Base-by-base conservation (phyloP, 2,797 vertebrate species). In the Darevskia nairensis region DNA sequence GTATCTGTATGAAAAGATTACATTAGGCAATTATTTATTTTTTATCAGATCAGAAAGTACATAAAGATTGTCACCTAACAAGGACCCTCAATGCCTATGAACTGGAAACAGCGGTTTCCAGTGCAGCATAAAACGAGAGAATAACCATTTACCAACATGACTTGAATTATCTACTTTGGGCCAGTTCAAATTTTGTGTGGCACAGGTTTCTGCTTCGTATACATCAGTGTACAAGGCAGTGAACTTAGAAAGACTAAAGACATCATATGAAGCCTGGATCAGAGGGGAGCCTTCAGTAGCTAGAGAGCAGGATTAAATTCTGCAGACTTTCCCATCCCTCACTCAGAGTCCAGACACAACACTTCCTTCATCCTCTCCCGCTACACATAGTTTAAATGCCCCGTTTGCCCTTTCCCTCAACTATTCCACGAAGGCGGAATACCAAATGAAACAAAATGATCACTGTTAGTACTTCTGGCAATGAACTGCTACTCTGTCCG, bases 1-100 rank as follows among this genome's bases (percentile, higher is more conserved):
- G 89, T 95, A 96, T 95, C 99, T 99, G 93, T 95, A 96, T 95
- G 84, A 94, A 89, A 95, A 75, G 21, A 93, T 55, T 6, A 82
- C 90, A 91, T 6, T 89, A 91, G 23, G 87, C 15, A 61, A 32
- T 44, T 44, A 44, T 87, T 41, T 41, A 55, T 13, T 19, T 64
- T 89, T 88, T 76, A 8, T 80, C 77, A 89, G 84, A 27, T 0
- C 3, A 83, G 1, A 66, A 39, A 64, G 4, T 66, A 44, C 41
- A 87, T 75, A 46, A 74, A 87, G 59, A 41, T 11, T 84, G 6
- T 46, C 50, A 7, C 9, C 25, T 32, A 39, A 79, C 0, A 87
- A 32, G 8, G 66, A 82, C 2, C 32, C 86, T 27, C 50, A 46
- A 72, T 35, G 13, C 4, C 23, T 10, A 90, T n/a, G 29, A n/a